Evolutionary conservation across 35 echinoderm and acorn worm species (phyloP), one percentile per base, ranked within the genome.

Genomic region (Stichopus chloronotus): DNA sequence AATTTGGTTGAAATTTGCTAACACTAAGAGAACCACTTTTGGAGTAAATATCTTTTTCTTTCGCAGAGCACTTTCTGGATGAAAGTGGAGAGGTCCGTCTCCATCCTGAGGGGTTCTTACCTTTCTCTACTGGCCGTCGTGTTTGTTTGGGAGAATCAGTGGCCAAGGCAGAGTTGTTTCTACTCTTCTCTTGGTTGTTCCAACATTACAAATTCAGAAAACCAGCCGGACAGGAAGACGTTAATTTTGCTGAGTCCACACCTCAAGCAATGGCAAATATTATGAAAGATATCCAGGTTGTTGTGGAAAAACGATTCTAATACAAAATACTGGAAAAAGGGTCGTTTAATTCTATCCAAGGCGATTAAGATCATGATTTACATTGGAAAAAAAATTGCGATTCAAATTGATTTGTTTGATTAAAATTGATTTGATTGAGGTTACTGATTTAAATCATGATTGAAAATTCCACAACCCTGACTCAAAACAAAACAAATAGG

Each of bases 151-250:
- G 96, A 24, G 96, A 97, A 55, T 21, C 80, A 5, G 23, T 96
- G 7, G 95, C 95, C 25, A 96, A 94, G 84, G 95, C 93, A 4
- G 92, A 96, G 79, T 61, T 96, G 5, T 96, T 96, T 69, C 93
- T 96, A 52, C 59, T 94, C 58, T 92, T 96, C 81, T 78, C 81
- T 21, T 96, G 92, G 92, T 63, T 96, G 10, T 68, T 94, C 52
- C 93, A 92, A 69, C 63, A 92, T 59, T 96, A 94, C 84, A 87
- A 78, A 55, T 92, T 96, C 80, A 9, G 10, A 5, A 93, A 93
- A 78, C 87, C 83, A 69, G 76, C 95, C 8, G 95, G 88, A 8
- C 76, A 58, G 63, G 63, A 92, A 63, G 83, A 63, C 1, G 55
- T 21, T 43, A 43, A 43, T 43, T 43, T 43, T 43, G 30, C 30